A percentile compares a stretch with the other conserved stretches of the same genome.
Conservation (phyloP, 2,888 invertebrate genomes). For the Plutella xylostella region DNA sequence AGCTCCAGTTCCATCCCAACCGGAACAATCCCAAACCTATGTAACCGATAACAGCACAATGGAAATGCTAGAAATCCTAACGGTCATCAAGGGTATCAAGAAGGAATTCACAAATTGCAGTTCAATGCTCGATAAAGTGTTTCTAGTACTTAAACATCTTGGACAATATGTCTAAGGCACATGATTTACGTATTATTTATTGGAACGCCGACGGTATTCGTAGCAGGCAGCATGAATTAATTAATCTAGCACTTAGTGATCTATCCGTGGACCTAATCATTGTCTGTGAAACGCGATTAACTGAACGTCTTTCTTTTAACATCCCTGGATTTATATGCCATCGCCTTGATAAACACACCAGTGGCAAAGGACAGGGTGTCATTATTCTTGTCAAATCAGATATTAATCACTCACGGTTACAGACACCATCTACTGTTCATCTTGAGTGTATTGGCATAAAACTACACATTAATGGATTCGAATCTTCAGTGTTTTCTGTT, state of each 20-base stretch:
- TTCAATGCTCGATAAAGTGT: neutral
- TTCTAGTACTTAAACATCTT: neutral
- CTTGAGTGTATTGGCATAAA: neutral
- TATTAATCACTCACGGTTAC: neutral
- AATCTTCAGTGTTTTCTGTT: neutral
- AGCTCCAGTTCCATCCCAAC: neutral
- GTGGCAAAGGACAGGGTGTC: neutral
- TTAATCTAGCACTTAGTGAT: neutral
- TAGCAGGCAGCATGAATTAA: neutral
- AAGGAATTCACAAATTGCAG: neutral
- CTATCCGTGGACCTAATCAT: neutral
- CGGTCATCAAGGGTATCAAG: neutral
- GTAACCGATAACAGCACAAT: neutral
- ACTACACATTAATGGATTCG: neutral
- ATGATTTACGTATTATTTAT: neutral
- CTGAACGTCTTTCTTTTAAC: neutral
- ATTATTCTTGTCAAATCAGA: neutral
- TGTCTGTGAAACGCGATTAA: neutral
- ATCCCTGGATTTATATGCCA: neutral
- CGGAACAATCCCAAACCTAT: neutral
- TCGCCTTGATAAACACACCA: neutral
- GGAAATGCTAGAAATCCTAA: neutral
- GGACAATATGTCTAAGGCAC: neutral
- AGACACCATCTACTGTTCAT: neutral
- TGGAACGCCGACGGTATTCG: conserved; percentile 3